Base-by-base conservation (phyloP, 2,888 invertebrate species). In the Aricia artaxerxes region DNA sequence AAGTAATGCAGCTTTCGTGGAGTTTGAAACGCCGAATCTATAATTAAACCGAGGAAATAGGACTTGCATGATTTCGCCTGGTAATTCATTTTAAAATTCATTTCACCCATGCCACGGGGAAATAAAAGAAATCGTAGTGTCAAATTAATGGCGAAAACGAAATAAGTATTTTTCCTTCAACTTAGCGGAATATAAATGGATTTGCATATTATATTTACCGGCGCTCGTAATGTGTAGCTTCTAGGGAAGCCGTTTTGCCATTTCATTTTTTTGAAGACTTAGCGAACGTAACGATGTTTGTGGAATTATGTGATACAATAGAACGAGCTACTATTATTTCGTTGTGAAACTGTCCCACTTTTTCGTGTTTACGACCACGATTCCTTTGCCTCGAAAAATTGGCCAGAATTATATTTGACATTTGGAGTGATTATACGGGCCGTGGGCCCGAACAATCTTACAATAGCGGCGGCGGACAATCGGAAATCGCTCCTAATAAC, bases 1-100 rank as follows among this genome's bases (percentile, higher is more conserved):
- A 80, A 82, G 81, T 82, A 80, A 82, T 84, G 85, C 84, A 83
- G 80, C 81, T 81, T 79, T 78, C 78, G 60, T 69, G 64, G 24
- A 16, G 69, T 69, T 78, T 79, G 76, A 76, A 79, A 35, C 35
- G 57, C 44, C 44, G 73, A 79, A 79, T 79, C 78, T 79, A 79
- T 79, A 79, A 79, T 79, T 79, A 75, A 73, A 57, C 73, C 16
- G 40, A 76, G 53, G 76, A 76, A 76, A 76, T 76, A 35, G 76
- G 53, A 57, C 76, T 76, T 76, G 76, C 76, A 76, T 76, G 76
- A 76, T 76, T 76, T 57, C 57, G 76, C 76, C 16, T 11, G 76
- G 53, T 57, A 16, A 76, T 76, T 76, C 76, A 57, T 76, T 49
- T 49, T 76, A 7, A 76, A 76, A 35, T 49, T 53, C 75, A 75